Conservation (phyloP, 2,113 vertebrate species). For the Passer montanus region DNA sequence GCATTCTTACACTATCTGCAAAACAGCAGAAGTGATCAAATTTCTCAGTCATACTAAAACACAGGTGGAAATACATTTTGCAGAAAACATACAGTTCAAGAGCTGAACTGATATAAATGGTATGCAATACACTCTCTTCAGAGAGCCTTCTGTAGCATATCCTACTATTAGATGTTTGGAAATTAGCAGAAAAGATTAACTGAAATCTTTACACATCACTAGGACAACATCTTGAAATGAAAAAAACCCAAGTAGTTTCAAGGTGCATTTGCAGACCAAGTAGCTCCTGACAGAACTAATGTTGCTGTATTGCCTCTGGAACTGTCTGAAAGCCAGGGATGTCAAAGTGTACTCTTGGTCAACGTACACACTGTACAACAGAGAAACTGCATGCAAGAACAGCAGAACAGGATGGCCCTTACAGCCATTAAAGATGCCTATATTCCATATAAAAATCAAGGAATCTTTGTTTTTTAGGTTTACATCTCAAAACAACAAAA, state of each 20-base stretch:
- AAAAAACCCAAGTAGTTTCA: background rate
- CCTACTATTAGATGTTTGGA: background rate
- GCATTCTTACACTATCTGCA: background rate
- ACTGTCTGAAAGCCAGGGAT: background rate
- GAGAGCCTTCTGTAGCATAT: background rate
- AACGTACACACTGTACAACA: rapidly evolving
- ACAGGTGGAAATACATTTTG: background rate
- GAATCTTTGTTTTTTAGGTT: background rate
- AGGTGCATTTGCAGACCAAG: background rate
- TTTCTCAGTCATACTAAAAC: background rate
- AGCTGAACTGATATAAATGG: background rate
- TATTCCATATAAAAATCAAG: background rate
- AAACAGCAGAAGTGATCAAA: background rate
- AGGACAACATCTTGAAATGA: background rate
- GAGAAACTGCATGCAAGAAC: background rate
- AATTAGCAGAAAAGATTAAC: background rate
- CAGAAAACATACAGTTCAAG: background rate
- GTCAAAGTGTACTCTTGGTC: background rate
- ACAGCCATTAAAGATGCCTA: background rate
- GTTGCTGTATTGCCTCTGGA: background rate
- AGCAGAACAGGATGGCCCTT: background rate
- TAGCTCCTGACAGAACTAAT: background rate
- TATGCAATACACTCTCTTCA: background rate
- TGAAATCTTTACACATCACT: background rate
- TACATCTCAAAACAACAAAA: background rate